Percentiles rank a stretch among this genome's conserved stretches.
Conservation (phyloP, 1,140 invertebrate species). For the Neodiprion lecontei region DNA sequence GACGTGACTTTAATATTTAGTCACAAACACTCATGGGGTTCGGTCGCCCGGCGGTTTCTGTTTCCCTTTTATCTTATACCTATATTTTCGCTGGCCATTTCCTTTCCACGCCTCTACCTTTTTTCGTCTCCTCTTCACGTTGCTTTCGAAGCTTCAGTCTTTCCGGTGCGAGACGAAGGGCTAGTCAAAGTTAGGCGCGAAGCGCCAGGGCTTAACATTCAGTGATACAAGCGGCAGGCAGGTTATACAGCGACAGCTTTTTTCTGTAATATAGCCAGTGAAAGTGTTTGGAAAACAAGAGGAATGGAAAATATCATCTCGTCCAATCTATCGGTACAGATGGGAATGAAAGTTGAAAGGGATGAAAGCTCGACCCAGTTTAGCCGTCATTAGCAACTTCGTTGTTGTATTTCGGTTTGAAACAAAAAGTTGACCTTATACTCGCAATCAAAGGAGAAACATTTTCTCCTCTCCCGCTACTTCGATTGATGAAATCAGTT, state of each 20-base stretch:
- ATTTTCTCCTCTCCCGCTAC: no score
- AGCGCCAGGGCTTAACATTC: conserved; percentile 14
- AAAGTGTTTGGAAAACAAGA: neutral
- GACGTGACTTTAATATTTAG: conserved; percentile 54
- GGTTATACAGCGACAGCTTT: conserved; percentile 13
- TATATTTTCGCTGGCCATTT: conserved; percentile 2
- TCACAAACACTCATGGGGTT: conserved; percentile 19
- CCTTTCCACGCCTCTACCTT: neutral
- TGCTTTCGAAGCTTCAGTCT: conserved; percentile 9
- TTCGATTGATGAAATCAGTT: no score
- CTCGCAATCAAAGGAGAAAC: no score
- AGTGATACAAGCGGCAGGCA: conserved; percentile 19
- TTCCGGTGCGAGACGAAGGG: conserved; percentile 14
- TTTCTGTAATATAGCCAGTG: conserved; percentile 10
- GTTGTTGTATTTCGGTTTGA: no score
- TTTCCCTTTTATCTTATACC: conserved; percentile 9
- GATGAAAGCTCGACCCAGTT: no score
- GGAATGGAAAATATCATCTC: neutral
- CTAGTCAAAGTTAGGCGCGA: conserved; percentile 8
- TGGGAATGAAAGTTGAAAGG: no score
- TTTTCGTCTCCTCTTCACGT: conserved; percentile 9
- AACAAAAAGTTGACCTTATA: no score
- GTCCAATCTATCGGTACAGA: no score
- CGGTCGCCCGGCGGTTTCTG: neutral
- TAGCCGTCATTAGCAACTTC: no score